A percentile compares a stretch with the other conserved stretches of the same genome.
Evolutionary conservation across 2,888 invertebrate genomes (phyloP).

Genomic region (Cephus nigrinus): DNA sequence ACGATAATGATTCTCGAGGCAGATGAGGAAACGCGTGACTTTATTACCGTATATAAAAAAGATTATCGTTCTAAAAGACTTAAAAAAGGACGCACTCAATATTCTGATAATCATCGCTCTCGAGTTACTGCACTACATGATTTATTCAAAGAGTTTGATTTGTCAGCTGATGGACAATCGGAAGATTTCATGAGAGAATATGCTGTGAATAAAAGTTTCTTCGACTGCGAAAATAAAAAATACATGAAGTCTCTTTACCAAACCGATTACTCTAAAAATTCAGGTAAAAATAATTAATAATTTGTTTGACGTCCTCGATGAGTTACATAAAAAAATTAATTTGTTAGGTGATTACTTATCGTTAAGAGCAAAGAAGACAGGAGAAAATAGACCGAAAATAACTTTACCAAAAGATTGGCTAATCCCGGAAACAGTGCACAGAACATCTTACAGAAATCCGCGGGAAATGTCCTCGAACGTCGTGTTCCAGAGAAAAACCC

Average conservation of each 20-base stretch:
- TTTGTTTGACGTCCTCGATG: not conserved
- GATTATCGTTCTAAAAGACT: constrained; percentile 33
- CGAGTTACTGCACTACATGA: constrained; percentile 42
- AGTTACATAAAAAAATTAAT: not conserved
- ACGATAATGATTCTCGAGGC: constrained; percentile 43
- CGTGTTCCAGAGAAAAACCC: constrained; percentile 11
- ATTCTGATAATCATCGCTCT: constrained; percentile 18
- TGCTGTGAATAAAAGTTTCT: constrained; percentile 37
- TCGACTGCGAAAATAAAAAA: constrained; percentile 40
- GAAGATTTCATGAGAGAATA: constrained; percentile 36
- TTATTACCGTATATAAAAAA: constrained; percentile 44
- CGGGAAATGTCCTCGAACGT: constrained; percentile 24
- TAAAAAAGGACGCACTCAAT: constrained; percentile 14
- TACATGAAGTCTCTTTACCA: constrained; percentile 38
- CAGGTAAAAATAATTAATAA: constrained; percentile 23
- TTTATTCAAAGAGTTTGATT: constrained; percentile 34
- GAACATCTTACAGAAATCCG: constrained; percentile 42
- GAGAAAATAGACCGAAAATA: constrained; percentile 13
- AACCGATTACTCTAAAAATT: constrained; percentile 34
- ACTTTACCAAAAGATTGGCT: constrained; percentile 41
- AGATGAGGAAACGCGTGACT: constrained; percentile 52
- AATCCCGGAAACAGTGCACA: constrained; percentile 48
- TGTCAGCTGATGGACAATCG: constrained; percentile 30
- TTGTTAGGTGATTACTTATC: constrained; percentile 24
- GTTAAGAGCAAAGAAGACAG: constrained; percentile 23